Base-by-base conservation (phyloP, 1,140 invertebrate species). In the Drosophila mojavensis region DNA sequence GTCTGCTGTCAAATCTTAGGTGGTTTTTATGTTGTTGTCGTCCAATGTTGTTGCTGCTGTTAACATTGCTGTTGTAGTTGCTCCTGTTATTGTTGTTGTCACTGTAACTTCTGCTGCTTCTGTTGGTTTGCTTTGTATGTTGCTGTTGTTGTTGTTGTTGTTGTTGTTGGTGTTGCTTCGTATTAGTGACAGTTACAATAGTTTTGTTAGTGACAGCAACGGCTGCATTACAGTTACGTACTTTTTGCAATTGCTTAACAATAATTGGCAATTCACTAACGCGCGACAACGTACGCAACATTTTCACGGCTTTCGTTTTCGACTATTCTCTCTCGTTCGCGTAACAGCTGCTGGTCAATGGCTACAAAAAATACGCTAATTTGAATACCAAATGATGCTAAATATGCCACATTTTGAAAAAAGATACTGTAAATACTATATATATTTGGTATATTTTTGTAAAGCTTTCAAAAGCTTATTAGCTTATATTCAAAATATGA, bases 161-260 rank as follows among this genome's bases (percentile, higher is more conserved):
- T 33, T 33, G 33, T 9, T 33, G 33, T 62, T 64, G 59, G 33
- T 62, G 68, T 67, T 71, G 68, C 47, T 67, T 70, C 56, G 39
- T 64, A 60, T 64, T 78, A 60, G 58, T 62, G 45, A 71, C 58
- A 71, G 67, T 64, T 41, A 58, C 65, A 65, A 53, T 11, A 13
- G 62, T 51, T 36, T 59, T 59, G 69, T 72, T 75, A 71, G 61
- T 72, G 60, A 47, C 58, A 81, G 68, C 73, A 75, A 72, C 69
- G 60, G 60, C 58, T 65, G 75, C 68, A 55, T 85, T 79, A 75
- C 64, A 79, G 73, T 79, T 90, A 91, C 90, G 81, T 91, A 91
- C 90, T 90, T 91, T 91, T 90, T 91, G 90, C 74, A 91, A 84
- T 91, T 91, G 90, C 74, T 81, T 91, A 61, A 83, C 80, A 75